Conservation (phyloP, 2,113 vertebrate species). For the Perognathus longimembris region DNA sequence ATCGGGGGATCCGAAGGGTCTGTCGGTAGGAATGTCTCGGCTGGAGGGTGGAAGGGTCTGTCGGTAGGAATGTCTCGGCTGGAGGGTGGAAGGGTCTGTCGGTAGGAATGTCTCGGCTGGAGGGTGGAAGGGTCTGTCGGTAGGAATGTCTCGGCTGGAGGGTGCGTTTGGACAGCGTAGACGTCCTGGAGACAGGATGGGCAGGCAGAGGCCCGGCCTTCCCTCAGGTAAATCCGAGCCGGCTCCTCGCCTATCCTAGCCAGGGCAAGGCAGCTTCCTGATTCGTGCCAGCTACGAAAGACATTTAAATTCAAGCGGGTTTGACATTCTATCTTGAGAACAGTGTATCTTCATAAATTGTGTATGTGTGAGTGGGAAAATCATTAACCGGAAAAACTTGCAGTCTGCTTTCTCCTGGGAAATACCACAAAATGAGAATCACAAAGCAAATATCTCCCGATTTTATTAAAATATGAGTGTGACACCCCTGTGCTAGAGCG, state of each 20-base stretch:
- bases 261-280: background rate
- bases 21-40: too few species aligned
- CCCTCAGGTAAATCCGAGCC: background rate
- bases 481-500: background rate
- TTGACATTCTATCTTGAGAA: background rate
- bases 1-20: rapidly evolving
- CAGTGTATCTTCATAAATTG: background rate
- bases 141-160: background rate
- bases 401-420: background rate
- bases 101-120: too few species aligned
- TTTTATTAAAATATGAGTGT: background rate
- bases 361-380: background rate
- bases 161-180: too few species aligned
- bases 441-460: background rate
- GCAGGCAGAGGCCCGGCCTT: too few species aligned
- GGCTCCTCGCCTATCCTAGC: too few species aligned
- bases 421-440: background rate
- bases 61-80: too few species aligned
- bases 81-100: too few species aligned
- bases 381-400: background rate
- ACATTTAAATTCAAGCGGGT: background rate
- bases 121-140: too few species aligned
- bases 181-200: too few species aligned
- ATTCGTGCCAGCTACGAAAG: background rate
- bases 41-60: too few species aligned